Conservation (phyloP, 1,140 invertebrate species). For the Lutraria rhynchaena region DNA sequence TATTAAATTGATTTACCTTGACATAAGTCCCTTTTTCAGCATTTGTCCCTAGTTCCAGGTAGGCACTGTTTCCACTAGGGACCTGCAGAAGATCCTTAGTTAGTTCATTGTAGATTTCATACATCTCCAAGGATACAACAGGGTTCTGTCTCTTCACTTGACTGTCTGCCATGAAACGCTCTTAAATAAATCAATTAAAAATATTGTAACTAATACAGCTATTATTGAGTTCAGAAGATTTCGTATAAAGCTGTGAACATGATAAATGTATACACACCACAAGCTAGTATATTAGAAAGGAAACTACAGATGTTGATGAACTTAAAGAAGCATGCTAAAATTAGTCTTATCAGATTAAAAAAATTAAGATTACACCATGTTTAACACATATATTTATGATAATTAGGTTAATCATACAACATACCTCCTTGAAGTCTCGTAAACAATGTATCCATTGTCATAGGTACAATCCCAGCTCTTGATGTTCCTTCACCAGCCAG, state of each 20-base stretch:
- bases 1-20: too few species aligned
- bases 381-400: too few species aligned
- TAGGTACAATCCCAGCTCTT: conserved; percentile 67
- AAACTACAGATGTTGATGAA: too few species aligned
- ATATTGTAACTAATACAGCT: too few species aligned
- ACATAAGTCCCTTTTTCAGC: conserved; percentile 71
- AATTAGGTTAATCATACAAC: too few species aligned
- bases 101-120: conserved; percentile 74
- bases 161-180: conserved; percentile 58
- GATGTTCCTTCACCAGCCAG: conserved; percentile 65
- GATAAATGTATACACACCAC: too few species aligned
- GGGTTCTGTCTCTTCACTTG: conserved; percentile 52
- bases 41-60: conserved; percentile 66
- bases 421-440: conserved; percentile 68
- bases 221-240: too few species aligned
- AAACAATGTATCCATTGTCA: conserved; percentile 73
- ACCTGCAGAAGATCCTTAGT: conserved; percentile 68
- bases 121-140: conserved; percentile 69
- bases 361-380: too few species aligned
- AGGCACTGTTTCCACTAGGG: conserved; percentile 39
- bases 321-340: too few species aligned
- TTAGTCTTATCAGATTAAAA: too few species aligned
- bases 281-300: too few species aligned
- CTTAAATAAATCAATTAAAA: conserved; percentile 33
- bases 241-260: too few species aligned